These are phyloP conservation scores for Synergus japonicus DNA, from an alignment of 2,888 invertebrate genomes.

Conservation along the genomic window DNA sequence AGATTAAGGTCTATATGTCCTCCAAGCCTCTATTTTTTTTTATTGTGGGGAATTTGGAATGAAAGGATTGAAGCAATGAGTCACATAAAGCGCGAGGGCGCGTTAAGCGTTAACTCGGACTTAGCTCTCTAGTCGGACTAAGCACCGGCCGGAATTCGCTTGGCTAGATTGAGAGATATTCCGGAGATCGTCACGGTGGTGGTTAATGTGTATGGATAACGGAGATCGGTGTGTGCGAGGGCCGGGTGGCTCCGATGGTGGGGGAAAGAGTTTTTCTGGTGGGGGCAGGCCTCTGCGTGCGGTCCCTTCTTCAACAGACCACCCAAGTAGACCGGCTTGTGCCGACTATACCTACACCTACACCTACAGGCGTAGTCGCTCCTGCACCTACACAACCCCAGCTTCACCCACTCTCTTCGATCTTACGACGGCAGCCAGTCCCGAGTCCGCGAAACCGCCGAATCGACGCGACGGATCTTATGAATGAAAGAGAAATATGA, in stretches of 20 bases:
- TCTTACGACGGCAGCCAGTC: constrained; percentile 42
- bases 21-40: neutral
- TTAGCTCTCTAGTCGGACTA: constrained; percentile 54
- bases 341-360: constrained; percentile 59
- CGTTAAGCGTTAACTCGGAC: constrained; percentile 50
- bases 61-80: constrained; percentile 26
- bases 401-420: constrained; percentile 36
- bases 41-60: neutral
- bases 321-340: constrained; percentile 76
- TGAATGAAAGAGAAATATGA: constrained; percentile 58
- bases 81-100: constrained; percentile 28
- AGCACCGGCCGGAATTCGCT: constrained; percentile 72
- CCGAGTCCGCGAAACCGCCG: constrained; percentile 49
- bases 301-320: constrained; percentile 76
- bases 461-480: constrained; percentile 55
- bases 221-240: constrained; percentile 58
- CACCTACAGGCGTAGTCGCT: constrained; percentile 59
- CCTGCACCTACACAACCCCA: constrained; percentile 54
- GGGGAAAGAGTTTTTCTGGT: constrained; percentile 72
- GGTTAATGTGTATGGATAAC: constrained; percentile 50
- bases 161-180: constrained; percentile 77
- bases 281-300: constrained; percentile 76
- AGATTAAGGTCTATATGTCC: neutral
- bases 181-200: constrained; percentile 64
- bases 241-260: constrained; percentile 57